Evolutionary conservation across 2,888 invertebrate species (phyloP), one percentile per base, ranked within the genome.

Genomic region (Dynastes tityus): DNA sequence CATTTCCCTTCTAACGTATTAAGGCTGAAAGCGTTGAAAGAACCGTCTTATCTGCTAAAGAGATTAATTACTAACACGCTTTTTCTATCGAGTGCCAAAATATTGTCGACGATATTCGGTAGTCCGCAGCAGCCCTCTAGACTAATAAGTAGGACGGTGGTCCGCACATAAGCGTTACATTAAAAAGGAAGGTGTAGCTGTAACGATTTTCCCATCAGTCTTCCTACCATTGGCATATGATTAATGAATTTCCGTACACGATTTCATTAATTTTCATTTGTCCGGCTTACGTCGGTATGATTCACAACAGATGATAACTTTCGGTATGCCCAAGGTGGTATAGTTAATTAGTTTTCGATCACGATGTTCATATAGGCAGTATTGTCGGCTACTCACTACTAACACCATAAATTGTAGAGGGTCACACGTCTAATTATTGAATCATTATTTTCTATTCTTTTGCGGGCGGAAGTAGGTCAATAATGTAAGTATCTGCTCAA

Each of bases 251-350:
- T 85, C 85, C 84, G 84, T 85, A 82, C 82, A 82, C 83, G 83
- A 86, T 85, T 87, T 85, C 86, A 88, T 88, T 87, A 88, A 87
- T 88, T 87, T 87, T 84, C 87, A 87, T 88, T 87, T 84, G 84
- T 83, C 86, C 84, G 84, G 83, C 84, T 85, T 86, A 45, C 27
- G 84, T 86, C 85, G 86, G 73, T 73, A 84, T 85, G 85, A 86
- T 85, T 85, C 84, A 85, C 79, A 78, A 85, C 80, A 78, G 78
- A 78, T 80, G 73, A 73, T 71, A 71, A 58, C 29, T 9, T 40
- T 16, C 61, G 80, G 77, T 75, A 80, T 79, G 80, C 80, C 81
- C 80, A 78, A 78, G 80, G 83, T 83, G 81, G 79, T 79, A 80
- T 78, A 80, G 80, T 83, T 85, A 85, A 85, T 85, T 85, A 85